A percentile compares a stretch with the other conserved stretches of the same genome.
Conservation (phyloP, 2,113 vertebrate genomes). For the Holacanthus passer region DNA sequence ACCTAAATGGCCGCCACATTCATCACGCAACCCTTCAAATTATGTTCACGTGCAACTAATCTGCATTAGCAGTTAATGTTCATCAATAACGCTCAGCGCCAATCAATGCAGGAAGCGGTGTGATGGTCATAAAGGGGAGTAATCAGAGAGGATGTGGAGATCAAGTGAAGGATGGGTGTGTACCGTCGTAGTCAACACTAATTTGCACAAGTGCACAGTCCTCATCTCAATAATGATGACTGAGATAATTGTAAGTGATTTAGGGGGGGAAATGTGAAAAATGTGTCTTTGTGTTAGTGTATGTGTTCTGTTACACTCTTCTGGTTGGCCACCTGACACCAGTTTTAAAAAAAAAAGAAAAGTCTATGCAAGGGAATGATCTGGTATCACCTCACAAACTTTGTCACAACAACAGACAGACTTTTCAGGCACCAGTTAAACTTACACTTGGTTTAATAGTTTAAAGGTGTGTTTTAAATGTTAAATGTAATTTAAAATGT, state of each 20-base stretch:
- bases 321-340: neutral
- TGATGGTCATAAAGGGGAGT: neutral
- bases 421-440: neutral
- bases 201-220: slow-evolving; percentile 24
- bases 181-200: neutral
- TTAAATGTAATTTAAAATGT: neutral
- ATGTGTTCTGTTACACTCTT: neutral
- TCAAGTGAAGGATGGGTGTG: slow-evolving; percentile 23
- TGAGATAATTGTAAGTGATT: neutral
- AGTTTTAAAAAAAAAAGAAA: neutral
- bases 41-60: slow-evolving; percentile 5
- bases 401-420: neutral
- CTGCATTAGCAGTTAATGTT: slow-evolving; percentile 17
- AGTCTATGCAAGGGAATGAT: neutral
- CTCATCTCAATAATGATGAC: slow-evolving; percentile 10
- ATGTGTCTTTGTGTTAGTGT: neutral
- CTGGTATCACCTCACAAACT: neutral
- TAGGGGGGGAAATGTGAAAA: neutral
- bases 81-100: neutral
- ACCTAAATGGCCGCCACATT: neutral
- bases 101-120: slow-evolving; percentile 32
- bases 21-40: neutral
- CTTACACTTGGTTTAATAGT: neutral
- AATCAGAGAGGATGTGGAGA: neutral
- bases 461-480: neutral